Base-by-base conservation (phyloP, 2,888 invertebrate species). In the Chaetoderma sp. region DNA sequence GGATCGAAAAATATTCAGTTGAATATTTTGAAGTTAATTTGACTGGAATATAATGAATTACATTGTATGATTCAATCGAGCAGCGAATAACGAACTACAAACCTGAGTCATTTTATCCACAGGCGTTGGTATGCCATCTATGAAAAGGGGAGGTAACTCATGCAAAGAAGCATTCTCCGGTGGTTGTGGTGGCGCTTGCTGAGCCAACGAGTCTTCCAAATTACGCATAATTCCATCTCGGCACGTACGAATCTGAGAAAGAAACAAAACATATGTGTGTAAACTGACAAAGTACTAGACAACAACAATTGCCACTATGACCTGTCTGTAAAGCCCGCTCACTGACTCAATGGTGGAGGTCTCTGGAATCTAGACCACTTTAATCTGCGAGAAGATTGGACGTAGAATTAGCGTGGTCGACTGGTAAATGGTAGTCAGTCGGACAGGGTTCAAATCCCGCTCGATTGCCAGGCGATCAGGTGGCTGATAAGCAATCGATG, bases 41-140 rank as follows among this genome's bases (percentile, higher is more conserved):
- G n/a, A n/a, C n/a, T n/a, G n/a, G n/a, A n/a, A n/a, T n/a, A n/a
- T n/a, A n/a, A n/a, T n/a, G n/a, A n/a, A n/a, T n/a, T n/a, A n/a
- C n/a, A n/a, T n/a, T n/a, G n/a, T n/a, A n/a, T n/a, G n/a, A n/a
- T n/a, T n/a, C n/a, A n/a, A n/a, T n/a, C n/a, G n/a, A n/a, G n/a
- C n/a, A n/a, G n/a, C 39, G n/a, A n/a, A 36, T 13, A 13, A 36
- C 39, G 10, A 36, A 36, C 10, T 36, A 13, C 10, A n/a, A 5
- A 86, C 86, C 74, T 97, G 96, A 44, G 97, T 98, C 98, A 98
- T 98, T 90, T 98, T 98, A 89, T 98, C 97, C 0, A 98, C 96
- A 18, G 97, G 96, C 67, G 97, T 98, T 71, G 97, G 97, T 86
- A 97, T 98, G 71, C 97, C 97, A 88, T 98, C 97, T 81, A 98